Base-by-base conservation (phyloP, 2,797 vertebrate genomes). In the Chanos chanos region DNA sequence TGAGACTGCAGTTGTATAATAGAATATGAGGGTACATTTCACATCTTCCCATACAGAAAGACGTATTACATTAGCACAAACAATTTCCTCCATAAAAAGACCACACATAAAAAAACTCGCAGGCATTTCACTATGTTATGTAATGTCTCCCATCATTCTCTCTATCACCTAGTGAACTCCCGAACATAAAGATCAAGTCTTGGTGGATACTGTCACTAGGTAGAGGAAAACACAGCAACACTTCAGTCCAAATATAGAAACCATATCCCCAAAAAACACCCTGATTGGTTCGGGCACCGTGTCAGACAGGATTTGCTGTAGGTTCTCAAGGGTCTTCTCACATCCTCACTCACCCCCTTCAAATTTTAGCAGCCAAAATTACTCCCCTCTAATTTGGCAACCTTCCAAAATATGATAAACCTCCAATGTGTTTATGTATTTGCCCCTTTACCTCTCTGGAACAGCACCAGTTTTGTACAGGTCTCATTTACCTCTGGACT, bases 171-270 rank as follows among this genome's bases (percentile, higher is more conserved):
- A 36, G 39, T 44, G 24, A 51, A 58, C 58, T 57, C 7, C 1
- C 48, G 34, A 54, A 61, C 53, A 48, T 37, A 4, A 50, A 36
- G 37, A 66, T 43, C n/a, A 13, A 36, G 54, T 28, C 57, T 55
- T 19, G 37, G 47, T 63, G 61, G 48, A 68, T 37, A 63, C 65
- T 66, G 52, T 64, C 55, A 18, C 63, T 51, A 51, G 51, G 44
- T 55, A 49, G 36, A 34, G 45, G 33, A 50, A 52, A 61, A 68
- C 61, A 74, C 40, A 65, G 47, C 41, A 44, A 48, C 57, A 71
- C n/a, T 49, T 54, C 71, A 54, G 61, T 61, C 72, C 65, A 68
- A 74, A 74, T 68, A 71, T 74, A 74, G 71, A 70, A 15, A 37
- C 24, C 34, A 40, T 48, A 58, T 54, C 49, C 48, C 45, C 24